These are phyloP conservation scores for Zoroaster sp. DNA, from an alignment of 53 echinoderm and acorn worm species.

Conservation along the genomic window DNA sequence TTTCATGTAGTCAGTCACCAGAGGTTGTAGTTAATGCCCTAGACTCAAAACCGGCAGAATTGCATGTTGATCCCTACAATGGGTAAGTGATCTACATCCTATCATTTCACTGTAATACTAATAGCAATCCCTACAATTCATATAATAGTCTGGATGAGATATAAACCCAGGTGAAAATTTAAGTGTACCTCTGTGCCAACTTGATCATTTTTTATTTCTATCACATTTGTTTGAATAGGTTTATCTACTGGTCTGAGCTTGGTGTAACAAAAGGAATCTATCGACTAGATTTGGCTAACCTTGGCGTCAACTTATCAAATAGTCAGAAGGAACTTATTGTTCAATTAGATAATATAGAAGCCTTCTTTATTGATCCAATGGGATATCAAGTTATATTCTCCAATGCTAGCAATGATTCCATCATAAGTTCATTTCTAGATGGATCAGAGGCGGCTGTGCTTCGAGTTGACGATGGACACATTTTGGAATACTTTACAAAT, in stretches of 20 bases:
- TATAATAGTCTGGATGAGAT: too few relatives aligned
- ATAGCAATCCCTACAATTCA: too few relatives aligned
- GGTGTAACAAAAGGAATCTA: constrained; percentile 64
- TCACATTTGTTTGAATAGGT: constrained; percentile 48
- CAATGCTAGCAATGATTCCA: constrained; percentile 47
- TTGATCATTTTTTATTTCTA: not conserved
- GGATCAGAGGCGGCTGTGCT: constrained; percentile 46
- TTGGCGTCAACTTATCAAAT: not conserved
- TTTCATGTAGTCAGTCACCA: constrained; percentile 40
- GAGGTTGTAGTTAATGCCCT: constrained; percentile 68
- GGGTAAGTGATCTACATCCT: too few relatives aligned
- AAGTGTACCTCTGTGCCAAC: too few relatives aligned
- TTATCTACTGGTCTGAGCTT: constrained; percentile 82
- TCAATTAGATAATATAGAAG: not conserved
- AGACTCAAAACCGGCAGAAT: constrained; percentile 58
- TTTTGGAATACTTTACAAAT: constrained; percentile 45
- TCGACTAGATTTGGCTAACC: constrained; percentile 57
- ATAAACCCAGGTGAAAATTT: too few relatives aligned
- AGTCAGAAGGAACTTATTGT: constrained; percentile 43
- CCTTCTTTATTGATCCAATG: constrained; percentile 57
- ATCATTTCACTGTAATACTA: too few relatives aligned
- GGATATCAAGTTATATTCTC: constrained; percentile 68
- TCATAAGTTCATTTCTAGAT: constrained; percentile 70
- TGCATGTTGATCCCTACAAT: constrained; percentile 88
- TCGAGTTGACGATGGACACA: not conserved